Evolutionary conservation across 1,140 invertebrate species (phyloP).

Genomic region (Papilio helenus): DNA sequence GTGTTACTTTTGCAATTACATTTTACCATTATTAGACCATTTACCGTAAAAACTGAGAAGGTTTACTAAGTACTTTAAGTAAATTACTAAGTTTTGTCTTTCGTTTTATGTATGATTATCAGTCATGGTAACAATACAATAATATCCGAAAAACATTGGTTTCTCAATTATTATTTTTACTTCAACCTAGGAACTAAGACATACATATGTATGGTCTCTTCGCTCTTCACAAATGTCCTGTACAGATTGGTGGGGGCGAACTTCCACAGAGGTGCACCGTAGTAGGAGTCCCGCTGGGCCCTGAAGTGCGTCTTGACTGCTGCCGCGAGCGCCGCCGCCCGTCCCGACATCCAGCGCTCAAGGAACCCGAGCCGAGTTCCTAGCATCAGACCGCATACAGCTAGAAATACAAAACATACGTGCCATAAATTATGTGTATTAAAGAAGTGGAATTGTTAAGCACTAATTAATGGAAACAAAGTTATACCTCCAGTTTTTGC

Average conservation of each 20-base stretch:
- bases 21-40: neutral
- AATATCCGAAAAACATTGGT: neutral
- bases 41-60: no score
- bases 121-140: neutral
- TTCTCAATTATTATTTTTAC: conserved; percentile 2
- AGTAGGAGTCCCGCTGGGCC: conserved; percentile 90
- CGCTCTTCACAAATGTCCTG: conserved; percentile 87
- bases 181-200: conserved; percentile 24
- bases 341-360: conserved; percentile 84
- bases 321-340: conserved; percentile 84
- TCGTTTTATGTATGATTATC: neutral
- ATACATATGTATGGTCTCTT: conserved; percentile 90
- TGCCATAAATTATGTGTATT: neutral
- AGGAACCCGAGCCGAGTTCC: conserved; percentile 92
- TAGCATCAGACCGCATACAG: conserved; percentile 89
- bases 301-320: conserved; percentile 90
- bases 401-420: conserved; percentile 67
- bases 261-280: conserved; percentile 93
- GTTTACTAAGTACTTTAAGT: no score
- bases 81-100: no score
- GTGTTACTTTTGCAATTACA: no score
- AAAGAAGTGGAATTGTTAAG: no score
- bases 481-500: no score
- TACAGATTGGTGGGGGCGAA: conserved; percentile 89
- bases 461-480: neutral